Evolutionary conservation across 1,140 invertebrate species (phyloP).

Genomic region (Ladona fulva): DNA sequence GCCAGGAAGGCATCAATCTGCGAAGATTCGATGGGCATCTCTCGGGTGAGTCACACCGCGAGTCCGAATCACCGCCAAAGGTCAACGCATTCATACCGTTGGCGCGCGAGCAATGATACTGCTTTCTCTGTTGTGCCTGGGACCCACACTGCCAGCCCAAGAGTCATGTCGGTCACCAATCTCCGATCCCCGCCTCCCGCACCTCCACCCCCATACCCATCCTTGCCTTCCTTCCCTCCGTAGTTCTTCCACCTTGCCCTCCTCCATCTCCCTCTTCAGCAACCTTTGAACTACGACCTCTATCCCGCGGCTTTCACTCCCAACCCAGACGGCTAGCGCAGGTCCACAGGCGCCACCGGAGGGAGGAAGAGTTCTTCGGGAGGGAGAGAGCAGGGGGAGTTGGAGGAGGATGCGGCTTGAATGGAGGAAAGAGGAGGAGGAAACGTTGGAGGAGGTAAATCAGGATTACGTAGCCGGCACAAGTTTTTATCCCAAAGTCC

Average conservation of each 20-base stretch:
- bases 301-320: neutral
- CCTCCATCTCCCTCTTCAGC: neutral
- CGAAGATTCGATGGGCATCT: neutral
- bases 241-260: neutral
- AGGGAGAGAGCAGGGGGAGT: neutral
- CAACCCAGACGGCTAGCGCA: neutral
- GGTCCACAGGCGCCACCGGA: neutral
- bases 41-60: neutral
- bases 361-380: neutral
- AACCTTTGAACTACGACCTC: neutral
- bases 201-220: neutral
- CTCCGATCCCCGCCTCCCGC: neutral
- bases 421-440: neutral
- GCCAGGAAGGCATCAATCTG: neutral
- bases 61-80: neutral
- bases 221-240: neutral
- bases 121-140: neutral
- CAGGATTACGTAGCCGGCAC: neutral
- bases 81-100: neutral
- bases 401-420: neutral
- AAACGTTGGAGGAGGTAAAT: neutral
- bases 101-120: neutral
- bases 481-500: too few species aligned
- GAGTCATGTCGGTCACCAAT: neutral
- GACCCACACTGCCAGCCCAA: neutral